phyloP scores from a whole-genome alignment of 2,113 vertebrate genomes.

The Vimba vimba region DNA sequence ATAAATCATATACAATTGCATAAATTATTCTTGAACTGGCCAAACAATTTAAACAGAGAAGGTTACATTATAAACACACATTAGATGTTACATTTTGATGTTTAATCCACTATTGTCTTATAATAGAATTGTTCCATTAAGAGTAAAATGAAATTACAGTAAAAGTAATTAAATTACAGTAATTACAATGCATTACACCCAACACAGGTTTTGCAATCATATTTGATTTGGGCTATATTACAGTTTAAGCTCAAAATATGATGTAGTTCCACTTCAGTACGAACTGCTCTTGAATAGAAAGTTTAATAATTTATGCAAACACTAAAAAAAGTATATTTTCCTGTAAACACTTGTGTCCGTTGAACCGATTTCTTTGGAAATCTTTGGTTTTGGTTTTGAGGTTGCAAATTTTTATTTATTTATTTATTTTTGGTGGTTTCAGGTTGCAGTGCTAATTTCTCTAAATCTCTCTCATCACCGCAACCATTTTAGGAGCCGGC shows the following conservation, averaged over 20 bases:
- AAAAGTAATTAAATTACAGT: no score
- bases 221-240: neutral
- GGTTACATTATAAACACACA: no score
- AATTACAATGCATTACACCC: no score
- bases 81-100: no score
- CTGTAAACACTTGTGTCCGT: neutral
- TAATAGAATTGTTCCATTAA: no score
- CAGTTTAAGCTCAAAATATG: neutral
- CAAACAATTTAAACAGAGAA: no score
- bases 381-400: neutral
- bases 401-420: no score
- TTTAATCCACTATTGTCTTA: no score
- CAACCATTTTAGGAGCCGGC: slow-evolving; percentile 17
- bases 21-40: no score
- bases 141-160: no score
- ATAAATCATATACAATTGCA: no score
- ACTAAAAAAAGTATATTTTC: neutral
- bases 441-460: neutral
- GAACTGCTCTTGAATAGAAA: neutral
- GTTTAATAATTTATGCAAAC: neutral
- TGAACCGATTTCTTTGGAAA: neutral
- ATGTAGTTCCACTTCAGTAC: neutral
- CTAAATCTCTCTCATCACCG: neutral
- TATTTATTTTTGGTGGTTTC: no score
- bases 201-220: neutral